A percentile compares a stretch with the other conserved stretches of the same genome.
These are phyloP conservation scores for Heliconius eleuchia DNA, from an alignment of 1,140 invertebrate species.

Conservation along the genomic window DNA sequence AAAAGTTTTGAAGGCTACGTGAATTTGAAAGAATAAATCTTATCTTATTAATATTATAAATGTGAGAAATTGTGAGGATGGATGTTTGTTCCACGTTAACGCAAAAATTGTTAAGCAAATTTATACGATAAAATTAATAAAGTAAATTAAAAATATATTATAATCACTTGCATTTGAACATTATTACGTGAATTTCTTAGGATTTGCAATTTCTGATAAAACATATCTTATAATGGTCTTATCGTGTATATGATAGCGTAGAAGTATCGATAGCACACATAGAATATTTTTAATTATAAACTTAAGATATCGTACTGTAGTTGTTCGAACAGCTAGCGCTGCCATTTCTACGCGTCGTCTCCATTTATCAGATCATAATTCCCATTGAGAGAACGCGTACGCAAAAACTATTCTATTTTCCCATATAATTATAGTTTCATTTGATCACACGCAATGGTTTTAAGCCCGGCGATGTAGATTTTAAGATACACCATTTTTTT, in stretches of 20 bases:
- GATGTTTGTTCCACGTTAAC: no score
- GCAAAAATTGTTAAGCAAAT: no score
- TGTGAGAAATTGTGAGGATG: no score
- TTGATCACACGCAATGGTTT: conserved; percentile 45
- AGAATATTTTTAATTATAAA: neutral
- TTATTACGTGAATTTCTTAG: neutral
- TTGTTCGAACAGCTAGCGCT: conserved; percentile 20
- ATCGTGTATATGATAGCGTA: neutral
- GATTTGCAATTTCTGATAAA: neutral
- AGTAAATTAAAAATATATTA: neutral
- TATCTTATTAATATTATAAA: no score
- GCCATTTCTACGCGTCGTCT: conserved; percentile 18
- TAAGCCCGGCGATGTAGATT: conserved; percentile 37
- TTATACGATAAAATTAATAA: neutral
- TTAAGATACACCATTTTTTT: conserved; percentile 31
- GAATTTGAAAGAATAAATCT: neutral
- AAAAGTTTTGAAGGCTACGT: neutral
- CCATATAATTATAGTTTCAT: conserved; percentile 44
- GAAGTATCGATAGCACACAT: neutral
- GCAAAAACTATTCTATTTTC: conserved; percentile 44
- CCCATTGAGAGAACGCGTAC: conserved; percentile 38
- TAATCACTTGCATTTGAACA: neutral
- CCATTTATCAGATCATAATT: conserved; percentile 45
- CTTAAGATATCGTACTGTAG: neutral
- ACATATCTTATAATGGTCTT: neutral